Evolutionary conservation across 2,888 invertebrate species (phyloP).

Genomic region (Muscina levida): DNA sequence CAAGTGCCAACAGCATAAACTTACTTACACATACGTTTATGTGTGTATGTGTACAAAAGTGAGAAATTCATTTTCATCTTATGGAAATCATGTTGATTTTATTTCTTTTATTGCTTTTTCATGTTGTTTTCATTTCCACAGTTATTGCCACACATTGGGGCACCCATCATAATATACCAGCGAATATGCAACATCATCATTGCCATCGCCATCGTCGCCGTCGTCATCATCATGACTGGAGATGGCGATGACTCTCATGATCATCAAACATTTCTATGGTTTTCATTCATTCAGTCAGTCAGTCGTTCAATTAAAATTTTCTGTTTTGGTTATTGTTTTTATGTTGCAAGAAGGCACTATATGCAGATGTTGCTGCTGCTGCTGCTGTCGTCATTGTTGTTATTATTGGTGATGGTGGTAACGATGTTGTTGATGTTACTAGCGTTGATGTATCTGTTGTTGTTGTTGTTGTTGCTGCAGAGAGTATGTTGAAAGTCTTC

Average conservation of each 20-base stretch:
- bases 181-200: conserved; percentile 50
- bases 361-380: no score
- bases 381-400: background rate
- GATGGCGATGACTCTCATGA: background rate
- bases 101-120: conserved; percentile 2
- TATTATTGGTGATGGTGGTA: background rate
- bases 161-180: conserved; percentile 36
- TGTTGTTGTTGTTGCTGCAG: background rate
- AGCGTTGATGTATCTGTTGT: background rate
- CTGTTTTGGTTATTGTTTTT: conserved; percentile 23
- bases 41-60: no score
- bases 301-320: conserved; percentile 55
- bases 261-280: conserved; percentile 61
- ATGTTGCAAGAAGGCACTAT: conserved; percentile 20
- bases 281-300: conserved; percentile 61
- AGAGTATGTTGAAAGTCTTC: conserved; percentile 50
- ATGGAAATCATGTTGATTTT: conserved; percentile 30
- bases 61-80: background rate
- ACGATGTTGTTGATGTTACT: background rate
- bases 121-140: background rate
- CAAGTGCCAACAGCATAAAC: conserved; percentile 3
- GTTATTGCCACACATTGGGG: conserved; percentile 52
- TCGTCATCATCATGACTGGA: conserved; percentile 21
- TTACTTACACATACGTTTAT: no score
- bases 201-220: conserved; percentile 14